Percentiles rank a stretch among this genome's conserved stretches.
Conservation (phyloP, 2,888 invertebrate genomes). For the Theretra japonica region DNA sequence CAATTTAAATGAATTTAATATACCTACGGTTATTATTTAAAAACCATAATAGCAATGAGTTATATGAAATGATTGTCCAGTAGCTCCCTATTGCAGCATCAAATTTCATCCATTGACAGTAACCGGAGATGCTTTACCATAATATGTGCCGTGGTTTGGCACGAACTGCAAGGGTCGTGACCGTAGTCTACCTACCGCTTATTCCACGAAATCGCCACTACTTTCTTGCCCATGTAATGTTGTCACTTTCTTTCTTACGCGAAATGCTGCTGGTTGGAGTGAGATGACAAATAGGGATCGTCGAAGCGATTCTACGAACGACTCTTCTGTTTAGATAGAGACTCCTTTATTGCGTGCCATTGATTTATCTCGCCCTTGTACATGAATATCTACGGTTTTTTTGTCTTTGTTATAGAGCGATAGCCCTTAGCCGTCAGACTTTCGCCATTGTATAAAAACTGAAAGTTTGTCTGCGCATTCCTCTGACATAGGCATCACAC, state of each 20-base stretch:
- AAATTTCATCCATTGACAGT: conserved; percentile 2
- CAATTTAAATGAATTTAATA: too few relatives aligned
- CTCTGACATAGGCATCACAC: too few relatives aligned
- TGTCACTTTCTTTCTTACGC: neutral
- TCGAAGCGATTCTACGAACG: neutral
- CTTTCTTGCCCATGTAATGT: neutral
- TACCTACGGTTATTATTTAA: too few relatives aligned
- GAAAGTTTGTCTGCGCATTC: too few relatives aligned
- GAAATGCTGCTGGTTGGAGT: neutral
- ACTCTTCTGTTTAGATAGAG: neutral
- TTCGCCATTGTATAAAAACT: too few relatives aligned
- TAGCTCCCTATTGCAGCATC: neutral
- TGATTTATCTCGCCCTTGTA: neutral
- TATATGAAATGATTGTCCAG: neutral
- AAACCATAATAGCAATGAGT: too few relatives aligned
- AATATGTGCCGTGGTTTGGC: neutral
- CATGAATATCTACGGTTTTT: neutral
- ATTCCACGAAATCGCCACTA: neutral
- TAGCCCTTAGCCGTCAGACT: too few relatives aligned
- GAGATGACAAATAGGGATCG: neutral
- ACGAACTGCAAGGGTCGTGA: neutral
- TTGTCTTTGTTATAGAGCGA: too few relatives aligned
- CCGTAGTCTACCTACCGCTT: neutral
- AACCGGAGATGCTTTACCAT: neutral
- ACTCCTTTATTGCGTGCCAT: conserved; percentile 16